These are phyloP conservation scores for Gonatopus flavifemur DNA, from an alignment of 1,140 invertebrate genomes.

Conservation along the genomic window DNA sequence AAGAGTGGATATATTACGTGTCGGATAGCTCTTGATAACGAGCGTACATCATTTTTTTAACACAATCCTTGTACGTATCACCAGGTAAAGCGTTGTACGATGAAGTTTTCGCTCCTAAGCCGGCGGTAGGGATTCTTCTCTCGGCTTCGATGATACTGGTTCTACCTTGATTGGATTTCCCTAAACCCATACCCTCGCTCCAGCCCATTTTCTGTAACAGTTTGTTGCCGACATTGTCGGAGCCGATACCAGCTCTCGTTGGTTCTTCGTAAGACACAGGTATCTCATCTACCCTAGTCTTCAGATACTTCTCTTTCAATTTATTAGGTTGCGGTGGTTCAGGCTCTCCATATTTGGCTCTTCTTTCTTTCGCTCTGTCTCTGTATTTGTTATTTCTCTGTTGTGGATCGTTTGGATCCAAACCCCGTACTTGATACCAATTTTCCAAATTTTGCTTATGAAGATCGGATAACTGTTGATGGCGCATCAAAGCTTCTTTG, in stretches of 20 bases:
- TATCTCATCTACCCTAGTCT: conserved; percentile 60
- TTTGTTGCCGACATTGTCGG: conserved; percentile 89
- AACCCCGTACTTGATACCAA: conserved; percentile 61
- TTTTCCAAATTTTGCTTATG: conserved; percentile 91
- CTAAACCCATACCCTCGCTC: conserved; percentile 93
- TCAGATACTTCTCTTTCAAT: conserved; percentile 70
- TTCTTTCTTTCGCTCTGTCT: conserved; percentile 93
- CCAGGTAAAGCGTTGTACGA: conserved; percentile 76
- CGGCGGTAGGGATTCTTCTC: conserved; percentile 68
- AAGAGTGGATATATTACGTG: conserved; percentile 41
- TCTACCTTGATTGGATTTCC: conserved; percentile 90
- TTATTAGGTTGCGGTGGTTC: conserved; percentile 75
- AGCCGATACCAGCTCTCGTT: conserved; percentile 74
- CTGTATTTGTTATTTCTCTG: conserved; percentile 71
- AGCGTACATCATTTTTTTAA: conserved; percentile 88
- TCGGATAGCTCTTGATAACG: conserved; percentile 78
- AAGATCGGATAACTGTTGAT: conserved; percentile 90
- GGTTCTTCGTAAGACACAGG: conserved; percentile 63
- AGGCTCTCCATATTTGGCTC: conserved; percentile 91
- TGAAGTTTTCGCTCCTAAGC: conserved; percentile 73
- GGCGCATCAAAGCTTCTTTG: conserved; percentile 84
- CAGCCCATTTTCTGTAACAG: conserved; percentile 98
- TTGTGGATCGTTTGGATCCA: conserved; percentile 62
- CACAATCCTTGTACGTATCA: conserved; percentile 87
- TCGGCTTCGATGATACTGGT: conserved; percentile 85